Evolutionary conservation across 1,140 invertebrate species (phyloP).

Genomic region (Drosophila persimilis): DNA sequence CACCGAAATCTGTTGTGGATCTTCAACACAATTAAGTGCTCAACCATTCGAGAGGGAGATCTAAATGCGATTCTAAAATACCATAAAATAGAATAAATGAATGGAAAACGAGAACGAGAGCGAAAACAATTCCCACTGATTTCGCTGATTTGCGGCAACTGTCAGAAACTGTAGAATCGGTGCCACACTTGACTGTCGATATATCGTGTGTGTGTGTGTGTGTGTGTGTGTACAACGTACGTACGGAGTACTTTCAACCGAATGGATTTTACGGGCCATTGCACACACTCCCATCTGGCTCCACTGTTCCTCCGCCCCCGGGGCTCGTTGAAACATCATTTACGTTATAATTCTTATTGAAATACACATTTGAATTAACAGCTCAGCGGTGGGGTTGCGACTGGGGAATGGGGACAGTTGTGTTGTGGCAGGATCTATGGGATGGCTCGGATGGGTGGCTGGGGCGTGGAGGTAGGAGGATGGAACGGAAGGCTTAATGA

Average conservation of each 20-base stretch:
- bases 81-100: slow-evolving; percentile 39
- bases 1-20: no score
- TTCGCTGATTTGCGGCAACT: slow-evolving; percentile 36
- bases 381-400: slow-evolving; percentile 8
- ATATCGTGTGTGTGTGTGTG: not conserved
- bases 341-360: slow-evolving; percentile 75
- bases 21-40: no score
- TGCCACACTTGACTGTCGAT: slow-evolving; percentile 40
- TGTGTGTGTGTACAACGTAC: not conserved
- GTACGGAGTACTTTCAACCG: slow-evolving; percentile 2
- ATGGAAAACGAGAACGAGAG: slow-evolving; percentile 4
- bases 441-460: not conserved
- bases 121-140: slow-evolving; percentile 27
- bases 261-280: slow-evolving; percentile 67
- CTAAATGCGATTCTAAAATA: slow-evolving; percentile 9
- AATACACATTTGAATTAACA: slow-evolving; percentile 64
- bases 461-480: no score
- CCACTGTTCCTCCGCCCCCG: slow-evolving; percentile 25
- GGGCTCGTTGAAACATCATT: slow-evolving; percentile 57
- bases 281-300: slow-evolving; percentile 7
- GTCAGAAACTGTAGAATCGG: slow-evolving; percentile 17
- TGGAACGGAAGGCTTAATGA: slow-evolving; percentile 59
- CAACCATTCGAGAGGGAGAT: no score
- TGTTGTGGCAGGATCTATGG: not conserved
- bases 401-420: not conserved